Percentiles rank a stretch among this genome's conserved stretches.
Evolutionary conservation across 30 jellyfish, hydroid and myxozoan genomes (phyloP).

Genomic region (Chrysaora quinquecirrha): DNA sequence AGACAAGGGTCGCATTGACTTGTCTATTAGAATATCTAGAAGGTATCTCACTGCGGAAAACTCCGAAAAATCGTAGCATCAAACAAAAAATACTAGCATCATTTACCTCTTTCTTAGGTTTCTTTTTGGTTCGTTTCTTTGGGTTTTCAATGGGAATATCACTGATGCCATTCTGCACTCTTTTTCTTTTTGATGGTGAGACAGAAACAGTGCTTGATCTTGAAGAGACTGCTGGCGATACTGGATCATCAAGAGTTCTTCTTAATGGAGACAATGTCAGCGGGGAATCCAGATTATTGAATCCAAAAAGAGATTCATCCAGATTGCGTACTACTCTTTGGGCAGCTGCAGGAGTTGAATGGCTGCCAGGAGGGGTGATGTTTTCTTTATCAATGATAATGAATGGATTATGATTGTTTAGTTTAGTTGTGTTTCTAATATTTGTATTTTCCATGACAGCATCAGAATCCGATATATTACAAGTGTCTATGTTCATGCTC

Average conservation of each 20-base stretch:
- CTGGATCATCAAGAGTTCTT: constrained; percentile 4
- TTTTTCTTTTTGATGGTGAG: constrained; percentile 34
- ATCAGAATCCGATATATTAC: constrained; percentile 5
- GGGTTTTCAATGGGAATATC: constrained; percentile 61
- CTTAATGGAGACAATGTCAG: constrained; percentile 70
- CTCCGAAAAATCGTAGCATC: not conserved
- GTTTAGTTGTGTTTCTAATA: not conserved
- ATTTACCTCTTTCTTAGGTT: constrained; percentile 53
- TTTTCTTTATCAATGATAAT: constrained; percentile 58
- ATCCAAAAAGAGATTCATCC: constrained; percentile 80
- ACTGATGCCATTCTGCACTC: constrained; percentile 13
- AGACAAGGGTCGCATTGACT: not conserved
- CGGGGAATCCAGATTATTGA: constrained; percentile 59
- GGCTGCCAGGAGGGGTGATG: constrained; percentile 85
- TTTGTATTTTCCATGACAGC: constrained; percentile 7
- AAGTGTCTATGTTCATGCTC: not conserved
- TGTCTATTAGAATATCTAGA: not conserved
- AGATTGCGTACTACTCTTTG: constrained; percentile 59
- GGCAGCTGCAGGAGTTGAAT: constrained; percentile 77
- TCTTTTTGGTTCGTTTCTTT: constrained; percentile 48
- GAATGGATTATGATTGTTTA: not conserved
- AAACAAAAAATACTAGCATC: no score
- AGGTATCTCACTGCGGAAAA: not conserved
- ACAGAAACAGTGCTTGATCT: constrained; percentile 6
- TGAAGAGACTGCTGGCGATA: constrained; percentile 21